Conservation (phyloP, 1,140 invertebrate genomes). For the Zaprionus gabonicus region DNA sequence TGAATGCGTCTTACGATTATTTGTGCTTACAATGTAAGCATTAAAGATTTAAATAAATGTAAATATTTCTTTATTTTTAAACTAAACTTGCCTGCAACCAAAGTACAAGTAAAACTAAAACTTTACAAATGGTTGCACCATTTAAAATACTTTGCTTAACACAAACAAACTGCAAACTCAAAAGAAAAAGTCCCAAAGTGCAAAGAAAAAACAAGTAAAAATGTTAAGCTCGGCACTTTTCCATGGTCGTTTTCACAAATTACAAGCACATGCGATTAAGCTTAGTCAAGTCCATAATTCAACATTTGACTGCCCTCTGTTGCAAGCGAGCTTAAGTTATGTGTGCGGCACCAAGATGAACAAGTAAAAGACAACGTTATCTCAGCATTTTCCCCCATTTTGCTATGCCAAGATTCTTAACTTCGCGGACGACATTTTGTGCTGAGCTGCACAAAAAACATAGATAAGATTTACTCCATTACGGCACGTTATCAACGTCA, state of each 20-base stretch:
- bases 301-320: conserved; percentile 32
- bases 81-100: too few species aligned
- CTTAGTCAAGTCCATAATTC: conserved; percentile 46
- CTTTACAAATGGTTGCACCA: too few species aligned
- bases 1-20: too few species aligned
- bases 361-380: conserved; percentile 19
- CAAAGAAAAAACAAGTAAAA: conserved; percentile 8
- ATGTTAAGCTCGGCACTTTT: conserved; percentile 25
- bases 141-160: conserved; percentile 3
- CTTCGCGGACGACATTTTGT: conserved; percentile 34
- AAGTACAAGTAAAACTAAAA: too few species aligned
- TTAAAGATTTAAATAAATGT: neutral
- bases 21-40: too few species aligned
- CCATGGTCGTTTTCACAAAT: conserved; percentile 28
- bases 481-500: conserved; percentile 38
- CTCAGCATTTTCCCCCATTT: conserved; percentile 30
- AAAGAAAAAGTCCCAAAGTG: neutral
- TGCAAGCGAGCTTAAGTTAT: conserved; percentile 27
- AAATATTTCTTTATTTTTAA: too few species aligned
- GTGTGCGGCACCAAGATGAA: conserved; percentile 7
- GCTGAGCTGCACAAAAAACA: conserved; percentile 65
- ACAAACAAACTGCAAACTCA: neutral
- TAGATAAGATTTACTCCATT: conserved; percentile 53
- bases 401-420: conserved; percentile 39
- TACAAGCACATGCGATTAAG: conserved; percentile 26